Percentiles rank a stretch among this genome's conserved stretches.
phyloP scores from a whole-genome alignment of 2,888 invertebrate species.

The Tetrapedia diversipes region DNA sequence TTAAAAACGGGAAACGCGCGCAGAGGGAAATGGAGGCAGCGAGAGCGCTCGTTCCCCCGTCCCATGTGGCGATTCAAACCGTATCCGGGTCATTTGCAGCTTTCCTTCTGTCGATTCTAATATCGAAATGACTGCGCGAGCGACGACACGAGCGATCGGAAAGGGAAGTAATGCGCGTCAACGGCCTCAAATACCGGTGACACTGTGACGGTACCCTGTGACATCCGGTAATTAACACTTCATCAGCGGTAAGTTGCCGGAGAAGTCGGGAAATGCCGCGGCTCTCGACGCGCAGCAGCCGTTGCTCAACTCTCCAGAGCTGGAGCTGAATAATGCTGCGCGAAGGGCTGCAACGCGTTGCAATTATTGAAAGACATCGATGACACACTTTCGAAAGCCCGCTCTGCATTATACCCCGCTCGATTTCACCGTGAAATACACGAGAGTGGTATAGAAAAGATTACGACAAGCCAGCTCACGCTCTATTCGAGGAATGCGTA shows the following conservation, averaged over 20 bases:
- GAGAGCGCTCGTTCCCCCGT: not conserved
- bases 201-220: constrained; percentile 5
- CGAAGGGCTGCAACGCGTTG: not conserved
- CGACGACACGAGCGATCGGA: constrained; percentile 2
- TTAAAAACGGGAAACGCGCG: constrained; percentile 12
- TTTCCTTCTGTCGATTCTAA: constrained; percentile 32
- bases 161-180: too few species aligned
- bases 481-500: too few species aligned
- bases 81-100: constrained; percentile 34
- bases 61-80: constrained; percentile 15
- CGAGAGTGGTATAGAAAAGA: too few species aligned
- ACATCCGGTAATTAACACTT: constrained; percentile 40
- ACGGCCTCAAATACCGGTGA: too few species aligned
- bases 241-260: constrained; percentile 12
- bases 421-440: too few species aligned
- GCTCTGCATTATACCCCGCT: too few species aligned
- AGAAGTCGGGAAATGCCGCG: constrained; percentile 6
- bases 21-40: not conserved
- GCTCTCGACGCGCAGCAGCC: not conserved
- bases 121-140: constrained; percentile 39
- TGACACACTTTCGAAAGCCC: not conserved
- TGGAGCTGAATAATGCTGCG: not conserved
- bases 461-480: too few species aligned
- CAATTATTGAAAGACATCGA: constrained; percentile 4
- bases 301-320: not conserved